These are phyloP conservation scores for Elmis aenea DNA, from an alignment of 2,888 invertebrate species.

Conservation along the genomic window DNA sequence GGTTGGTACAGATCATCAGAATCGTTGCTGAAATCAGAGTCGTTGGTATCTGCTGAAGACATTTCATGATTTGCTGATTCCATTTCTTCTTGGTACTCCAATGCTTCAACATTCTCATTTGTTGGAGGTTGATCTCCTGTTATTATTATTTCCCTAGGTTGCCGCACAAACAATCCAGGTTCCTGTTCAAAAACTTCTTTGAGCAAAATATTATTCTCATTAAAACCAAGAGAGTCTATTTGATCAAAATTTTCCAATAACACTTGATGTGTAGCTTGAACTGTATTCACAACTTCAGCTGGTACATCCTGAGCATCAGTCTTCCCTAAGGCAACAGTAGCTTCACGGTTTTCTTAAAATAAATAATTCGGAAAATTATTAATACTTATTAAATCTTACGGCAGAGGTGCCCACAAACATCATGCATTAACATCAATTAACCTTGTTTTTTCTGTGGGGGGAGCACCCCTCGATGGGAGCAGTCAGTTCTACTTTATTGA, in stretches of 20 bases:
- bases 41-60: too few species aligned
- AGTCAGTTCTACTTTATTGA: not conserved
- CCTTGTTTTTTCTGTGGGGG: too few species aligned
- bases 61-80: too few species aligned
- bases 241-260: conserved; percentile 1
- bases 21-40: conserved; percentile 2
- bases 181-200: not conserved
- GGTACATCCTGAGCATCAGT: conserved; percentile 2
- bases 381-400: too few species aligned
- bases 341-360: not conserved
- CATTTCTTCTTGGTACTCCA: too few species aligned
- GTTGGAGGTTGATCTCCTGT: conserved; percentile 1
- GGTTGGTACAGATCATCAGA: conserved; percentile 4
- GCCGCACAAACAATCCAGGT: too few species aligned
- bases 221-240: not conserved
- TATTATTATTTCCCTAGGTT: conserved; percentile 2
- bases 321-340: not conserved
- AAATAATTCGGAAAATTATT: conserved; percentile 1
- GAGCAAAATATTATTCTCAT: not conserved
- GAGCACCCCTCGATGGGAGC: too few species aligned
- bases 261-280: conserved; percentile 1
- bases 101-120: not conserved
- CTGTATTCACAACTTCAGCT: conserved; percentile 1
- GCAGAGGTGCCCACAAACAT: conserved; percentile 3
- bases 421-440: too few species aligned